Evolutionary conservation across 2,113 vertebrate species (phyloP).

Genomic region (Oxyura jamaicensis): DNA sequence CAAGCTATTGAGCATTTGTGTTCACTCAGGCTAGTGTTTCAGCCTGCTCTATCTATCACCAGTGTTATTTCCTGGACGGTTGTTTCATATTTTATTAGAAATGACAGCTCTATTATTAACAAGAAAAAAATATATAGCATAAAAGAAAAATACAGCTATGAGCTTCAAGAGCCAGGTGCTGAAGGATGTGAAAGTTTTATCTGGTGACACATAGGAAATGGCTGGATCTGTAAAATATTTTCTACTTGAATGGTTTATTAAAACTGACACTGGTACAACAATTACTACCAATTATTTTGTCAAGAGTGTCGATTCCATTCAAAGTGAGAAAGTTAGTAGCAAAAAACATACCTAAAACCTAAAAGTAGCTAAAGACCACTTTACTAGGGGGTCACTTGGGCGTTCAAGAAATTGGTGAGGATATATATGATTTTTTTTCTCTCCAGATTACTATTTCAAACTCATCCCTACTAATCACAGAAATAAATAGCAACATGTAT

Average conservation of each 20-base stretch:
- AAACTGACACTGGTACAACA: constrained; percentile 63
- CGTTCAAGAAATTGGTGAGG: not conserved
- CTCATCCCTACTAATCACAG: not conserved
- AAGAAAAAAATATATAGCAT: constrained; percentile 56
- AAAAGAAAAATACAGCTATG: constrained; percentile 60
- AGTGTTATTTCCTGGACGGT: constrained; percentile 71
- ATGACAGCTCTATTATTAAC: constrained; percentile 82
- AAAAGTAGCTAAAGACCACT: constrained; percentile 18
- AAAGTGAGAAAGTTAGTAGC: constrained; percentile 47
- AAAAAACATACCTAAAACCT: constrained; percentile 40
- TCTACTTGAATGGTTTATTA: constrained; percentile 68
- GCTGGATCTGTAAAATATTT: constrained; percentile 62
- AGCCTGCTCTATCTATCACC: constrained; percentile 56
- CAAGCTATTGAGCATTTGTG: constrained; percentile 53
- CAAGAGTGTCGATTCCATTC: constrained; percentile 65
- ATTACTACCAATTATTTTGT: constrained; percentile 81
- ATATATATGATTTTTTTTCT: not conserved
- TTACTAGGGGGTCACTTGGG: not conserved
- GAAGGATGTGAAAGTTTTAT: constrained; percentile 63
- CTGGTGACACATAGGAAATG: constrained; percentile 39
- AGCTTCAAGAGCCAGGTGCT: constrained; percentile 47
- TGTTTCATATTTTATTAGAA: constrained; percentile 78
- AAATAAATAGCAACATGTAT: not conserved
- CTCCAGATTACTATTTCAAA: not conserved
- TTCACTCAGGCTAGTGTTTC: constrained; percentile 47